phyloP scores from a whole-genome alignment of 2,888 invertebrate genomes.

The Microctonus hyperodae region DNA sequence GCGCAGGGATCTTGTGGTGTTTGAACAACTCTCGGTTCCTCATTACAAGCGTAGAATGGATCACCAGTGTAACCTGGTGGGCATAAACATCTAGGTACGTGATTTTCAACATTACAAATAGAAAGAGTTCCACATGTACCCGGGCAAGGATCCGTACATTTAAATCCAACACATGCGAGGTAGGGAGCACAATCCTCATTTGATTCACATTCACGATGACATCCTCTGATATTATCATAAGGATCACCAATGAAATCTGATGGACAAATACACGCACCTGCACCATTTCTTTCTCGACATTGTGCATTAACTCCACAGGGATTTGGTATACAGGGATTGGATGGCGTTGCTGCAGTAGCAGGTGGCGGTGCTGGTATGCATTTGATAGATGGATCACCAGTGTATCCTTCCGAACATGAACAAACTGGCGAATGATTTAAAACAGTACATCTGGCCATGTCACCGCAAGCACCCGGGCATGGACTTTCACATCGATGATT shows the following conservation, averaged over 20 bases:
- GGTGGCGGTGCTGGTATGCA: constrained; percentile 63
- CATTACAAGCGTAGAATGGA: constrained; percentile 72
- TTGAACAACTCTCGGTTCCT: constrained; percentile 35
- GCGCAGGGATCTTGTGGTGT: constrained; percentile 73
- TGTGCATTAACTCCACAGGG: constrained; percentile 88
- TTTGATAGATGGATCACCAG: constrained; percentile 76
- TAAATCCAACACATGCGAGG: constrained; percentile 80
- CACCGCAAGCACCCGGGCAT: constrained; percentile 81
- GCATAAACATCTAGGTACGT: constrained; percentile 81
- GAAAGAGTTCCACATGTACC: constrained; percentile 84
- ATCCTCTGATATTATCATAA: constrained; percentile 73
- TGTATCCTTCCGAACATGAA: constrained; percentile 82
- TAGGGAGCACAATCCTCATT: constrained; percentile 78
- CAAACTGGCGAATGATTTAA: constrained; percentile 84
- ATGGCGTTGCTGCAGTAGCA: constrained; percentile 37
- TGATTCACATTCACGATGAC: constrained; percentile 79
- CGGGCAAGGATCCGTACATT: constrained; percentile 85
- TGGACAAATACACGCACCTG: constrained; percentile 85
- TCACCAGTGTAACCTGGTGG: constrained; percentile 80
- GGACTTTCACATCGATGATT: constrained; percentile 85
- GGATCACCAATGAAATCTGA: constrained; percentile 84
- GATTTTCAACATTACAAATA: constrained; percentile 79
- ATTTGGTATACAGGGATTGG: constrained; percentile 82
- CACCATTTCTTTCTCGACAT: constrained; percentile 81
- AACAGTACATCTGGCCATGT: constrained; percentile 82